Conservation (phyloP, 2,888 invertebrate genomes). For the Herminia tarsipennalis region DNA sequence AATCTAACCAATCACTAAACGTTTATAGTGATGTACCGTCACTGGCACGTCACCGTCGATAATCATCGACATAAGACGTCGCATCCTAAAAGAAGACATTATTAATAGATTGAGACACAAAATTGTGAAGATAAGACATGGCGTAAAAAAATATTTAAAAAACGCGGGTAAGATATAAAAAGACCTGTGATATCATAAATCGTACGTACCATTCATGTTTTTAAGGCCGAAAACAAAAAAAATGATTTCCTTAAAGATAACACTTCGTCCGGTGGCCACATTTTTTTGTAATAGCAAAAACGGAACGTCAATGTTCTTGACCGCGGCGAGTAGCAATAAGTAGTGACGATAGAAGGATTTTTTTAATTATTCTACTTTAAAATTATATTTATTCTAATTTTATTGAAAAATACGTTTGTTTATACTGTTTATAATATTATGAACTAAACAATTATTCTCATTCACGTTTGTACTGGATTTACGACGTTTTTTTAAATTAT, state of each 20-base stretch:
- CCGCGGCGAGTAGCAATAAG: constrained; percentile 43
- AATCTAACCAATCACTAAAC: constrained; percentile 35
- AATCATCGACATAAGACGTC: constrained; percentile 67
- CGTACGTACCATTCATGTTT: constrained; percentile 83
- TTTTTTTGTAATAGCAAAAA: constrained; percentile 59
- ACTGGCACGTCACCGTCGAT: constrained; percentile 61
- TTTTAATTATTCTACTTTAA: constrained; percentile 31
- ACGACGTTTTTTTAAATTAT: no score
- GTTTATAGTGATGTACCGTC: constrained; percentile 55
- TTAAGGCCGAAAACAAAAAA: constrained; percentile 65
- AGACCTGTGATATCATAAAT: constrained; percentile 83
- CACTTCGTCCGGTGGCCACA: constrained; percentile 76
- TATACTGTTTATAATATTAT: no score
- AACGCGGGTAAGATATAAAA: constrained; percentile 75
- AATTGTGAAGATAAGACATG: constrained; percentile 74
- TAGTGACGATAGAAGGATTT: constrained; percentile 34
- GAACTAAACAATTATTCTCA: no score
- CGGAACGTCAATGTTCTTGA: constrained; percentile 53
- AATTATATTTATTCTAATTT: constrained; percentile 1
- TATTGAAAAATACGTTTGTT: no score
- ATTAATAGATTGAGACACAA: constrained; percentile 85
- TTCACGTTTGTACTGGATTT: no score
- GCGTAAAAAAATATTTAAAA: constrained; percentile 58
- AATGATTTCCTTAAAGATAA: constrained; percentile 81
- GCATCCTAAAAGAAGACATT: constrained; percentile 78